A percentile compares a stretch with the other conserved stretches of the same genome.
Evolutionary conservation across 2,888 invertebrate species (phyloP).

Genomic region (Venustoraphidia nigricollis): DNA sequence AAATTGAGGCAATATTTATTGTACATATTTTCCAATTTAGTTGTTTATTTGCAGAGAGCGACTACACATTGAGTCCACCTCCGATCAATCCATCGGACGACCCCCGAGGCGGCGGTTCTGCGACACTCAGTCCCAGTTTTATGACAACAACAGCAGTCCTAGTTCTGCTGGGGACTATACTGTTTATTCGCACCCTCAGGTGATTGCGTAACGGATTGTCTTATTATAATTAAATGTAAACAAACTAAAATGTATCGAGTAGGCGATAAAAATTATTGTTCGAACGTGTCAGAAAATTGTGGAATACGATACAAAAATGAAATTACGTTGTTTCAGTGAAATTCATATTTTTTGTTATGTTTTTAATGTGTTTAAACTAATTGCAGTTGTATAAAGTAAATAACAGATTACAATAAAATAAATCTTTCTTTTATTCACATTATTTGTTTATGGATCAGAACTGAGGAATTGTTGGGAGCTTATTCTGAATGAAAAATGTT

Average conservation of each 20-base stretch:
- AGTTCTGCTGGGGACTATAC: not conserved
- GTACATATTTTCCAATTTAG: constrained; percentile 5
- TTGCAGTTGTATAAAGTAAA: too few species aligned
- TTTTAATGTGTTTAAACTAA: too few species aligned
- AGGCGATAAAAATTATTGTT: not conserved
- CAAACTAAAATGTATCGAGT: constrained; percentile 1
- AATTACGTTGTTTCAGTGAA: too few species aligned
- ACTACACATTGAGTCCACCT: constrained; percentile 27
- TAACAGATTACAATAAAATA: too few species aligned
- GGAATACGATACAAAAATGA: too few species aligned
- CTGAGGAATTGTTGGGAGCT: too few species aligned
- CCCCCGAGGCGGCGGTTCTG: constrained; percentile 18
- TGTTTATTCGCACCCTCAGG: constrained; percentile 10
- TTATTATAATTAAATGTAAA: constrained; percentile 7
- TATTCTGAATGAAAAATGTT: too few species aligned
- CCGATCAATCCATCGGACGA: constrained; percentile 27
- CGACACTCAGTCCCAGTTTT: not conserved
- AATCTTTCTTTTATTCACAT: too few species aligned
- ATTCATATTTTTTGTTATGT: too few species aligned
- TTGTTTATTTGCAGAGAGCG: constrained; percentile 22
- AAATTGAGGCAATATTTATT: too few species aligned
- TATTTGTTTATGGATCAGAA: too few species aligned
- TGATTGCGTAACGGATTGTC: constrained; percentile 4
- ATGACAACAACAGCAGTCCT: not conserved
- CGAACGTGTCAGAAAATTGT: too few species aligned